These are phyloP conservation scores for Cheilosia urbana DNA, from an alignment of 2,888 invertebrate genomes.

Conservation along the genomic window DNA sequence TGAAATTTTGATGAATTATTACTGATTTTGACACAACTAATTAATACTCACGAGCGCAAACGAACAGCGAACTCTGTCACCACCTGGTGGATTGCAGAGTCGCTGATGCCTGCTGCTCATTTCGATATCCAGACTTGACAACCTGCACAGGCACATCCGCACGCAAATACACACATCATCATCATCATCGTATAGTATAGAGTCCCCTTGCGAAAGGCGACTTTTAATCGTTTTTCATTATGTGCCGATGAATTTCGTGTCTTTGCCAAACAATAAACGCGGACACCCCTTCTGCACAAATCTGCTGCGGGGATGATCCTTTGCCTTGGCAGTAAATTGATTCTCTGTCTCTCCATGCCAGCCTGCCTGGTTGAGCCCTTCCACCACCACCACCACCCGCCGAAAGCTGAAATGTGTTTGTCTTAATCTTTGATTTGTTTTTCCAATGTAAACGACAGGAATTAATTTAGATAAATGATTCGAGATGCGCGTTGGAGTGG, in stretches of 20 bases:
- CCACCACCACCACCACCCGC: neutral
- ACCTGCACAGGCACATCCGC: neutral
- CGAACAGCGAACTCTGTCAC: constrained; percentile 5
- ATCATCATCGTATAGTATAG: too few relatives aligned
- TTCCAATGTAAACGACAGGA: constrained; percentile 84
- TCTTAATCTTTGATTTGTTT: constrained; percentile 84
- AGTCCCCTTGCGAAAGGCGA: neutral
- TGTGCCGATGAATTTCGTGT: constrained; percentile 61
- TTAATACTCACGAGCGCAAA: constrained; percentile 60
- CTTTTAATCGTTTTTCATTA: constrained; percentile 70
- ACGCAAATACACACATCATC: neutral
- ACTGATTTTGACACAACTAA: constrained; percentile 76
- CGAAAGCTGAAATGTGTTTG: constrained; percentile 80
- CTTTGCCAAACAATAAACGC: constrained; percentile 22
- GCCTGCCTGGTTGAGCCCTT: constrained; percentile 11
- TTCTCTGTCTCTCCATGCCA: constrained; percentile 33
- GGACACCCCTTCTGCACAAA: constrained; percentile 24
- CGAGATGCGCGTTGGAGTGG: constrained; percentile 73
- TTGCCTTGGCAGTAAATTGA: constrained; percentile 57
- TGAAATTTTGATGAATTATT: constrained; percentile 74
- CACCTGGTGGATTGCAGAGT: constrained; percentile 29
- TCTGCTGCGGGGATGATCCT: constrained; percentile 30
- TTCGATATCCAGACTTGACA: constrained; percentile 50
- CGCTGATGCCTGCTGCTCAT: constrained; percentile 46
- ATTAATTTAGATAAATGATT: constrained; percentile 84